phyloP scores from a whole-genome alignment of 2,888 invertebrate genomes.

The Octodonta nipae region DNA sequence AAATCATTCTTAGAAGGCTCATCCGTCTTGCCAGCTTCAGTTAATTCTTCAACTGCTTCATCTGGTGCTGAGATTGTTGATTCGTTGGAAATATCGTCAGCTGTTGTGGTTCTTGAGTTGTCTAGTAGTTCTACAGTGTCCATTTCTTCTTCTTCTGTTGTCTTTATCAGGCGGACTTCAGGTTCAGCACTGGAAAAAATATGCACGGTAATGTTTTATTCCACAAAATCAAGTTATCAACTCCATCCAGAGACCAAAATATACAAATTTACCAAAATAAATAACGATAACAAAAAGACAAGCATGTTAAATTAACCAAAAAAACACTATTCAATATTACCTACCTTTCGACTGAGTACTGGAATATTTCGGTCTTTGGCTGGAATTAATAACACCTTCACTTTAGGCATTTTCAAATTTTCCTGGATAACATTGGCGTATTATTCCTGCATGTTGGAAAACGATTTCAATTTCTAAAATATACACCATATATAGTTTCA shows the following conservation, averaged over 20 bases:
- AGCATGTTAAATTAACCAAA: slow-evolving; percentile 7
- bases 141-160: slow-evolving; percentile 2
- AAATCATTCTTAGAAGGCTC: background rate
- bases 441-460: no score
- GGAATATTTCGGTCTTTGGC: slow-evolving; percentile 32
- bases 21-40: background rate
- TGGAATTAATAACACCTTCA: slow-evolving; percentile 29
- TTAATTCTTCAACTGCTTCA: no score
- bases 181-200: slow-evolving; percentile 18
- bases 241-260: slow-evolving; percentile 35
- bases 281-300: slow-evolving; percentile 6
- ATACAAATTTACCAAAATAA: slow-evolving; percentile 15
- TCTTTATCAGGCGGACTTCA: slow-evolving; percentile 6
- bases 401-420: no score
- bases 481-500: no score
- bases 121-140: no score
- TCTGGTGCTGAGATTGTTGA: no score
- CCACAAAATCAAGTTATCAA: slow-evolving; percentile 22
- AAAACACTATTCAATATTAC: no score
- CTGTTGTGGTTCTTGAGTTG: no score
- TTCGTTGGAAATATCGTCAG: no score
- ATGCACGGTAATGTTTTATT: slow-evolving; percentile 8
- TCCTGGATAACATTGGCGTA: no score
- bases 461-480: no score
- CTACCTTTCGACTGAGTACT: slow-evolving; percentile 14